phyloP scores from a whole-genome alignment of 2,113 vertebrate species.

The Phrynocephalus versicolor region DNA sequence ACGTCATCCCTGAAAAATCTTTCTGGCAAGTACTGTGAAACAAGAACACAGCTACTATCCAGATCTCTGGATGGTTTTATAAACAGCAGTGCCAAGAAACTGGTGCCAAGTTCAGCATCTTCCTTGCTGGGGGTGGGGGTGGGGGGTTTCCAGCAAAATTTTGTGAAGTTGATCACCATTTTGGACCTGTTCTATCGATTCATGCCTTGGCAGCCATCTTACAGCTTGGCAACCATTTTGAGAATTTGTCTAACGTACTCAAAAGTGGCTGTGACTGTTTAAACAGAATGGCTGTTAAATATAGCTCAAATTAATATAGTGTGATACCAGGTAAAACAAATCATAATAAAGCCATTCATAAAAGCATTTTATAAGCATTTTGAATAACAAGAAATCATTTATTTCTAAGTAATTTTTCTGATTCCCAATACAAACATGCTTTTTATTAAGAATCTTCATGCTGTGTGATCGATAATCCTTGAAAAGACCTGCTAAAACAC shows the following conservation, averaged over 20 bases:
- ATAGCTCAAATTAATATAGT: conserved; percentile 71
- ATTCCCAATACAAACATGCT: neutral
- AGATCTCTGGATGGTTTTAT: conserved; percentile 90
- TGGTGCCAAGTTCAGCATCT: conserved; percentile 87
- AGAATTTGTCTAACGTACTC: conserved; percentile 86
- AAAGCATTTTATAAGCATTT: conserved; percentile 47
- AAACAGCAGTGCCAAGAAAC: conserved; percentile 83
- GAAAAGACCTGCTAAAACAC: conserved; percentile 17
- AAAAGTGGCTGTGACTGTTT: conserved; percentile 80
- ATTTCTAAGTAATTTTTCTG: neutral
- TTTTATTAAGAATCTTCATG: neutral
- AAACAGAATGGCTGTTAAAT: conserved; percentile 80
- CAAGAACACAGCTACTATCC: conserved; percentile 83
- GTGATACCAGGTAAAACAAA: conserved; percentile 71
- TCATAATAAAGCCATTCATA: conserved; percentile 55
- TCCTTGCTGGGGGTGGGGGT: conserved; percentile 67
- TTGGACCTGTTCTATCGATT: conserved; percentile 74
- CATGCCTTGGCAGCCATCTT: conserved; percentile 96
- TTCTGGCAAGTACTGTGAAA: conserved; percentile 81
- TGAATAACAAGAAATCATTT: conserved; percentile 18
- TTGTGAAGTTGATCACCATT: conserved; percentile 75
- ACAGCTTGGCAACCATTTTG: conserved; percentile 99
- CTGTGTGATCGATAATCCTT: conserved; percentile 62
- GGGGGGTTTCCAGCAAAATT: conserved; percentile 52
- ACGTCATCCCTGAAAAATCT: conserved; percentile 66